Evolutionary conservation across 2,888 invertebrate genomes (phyloP).

Genomic region (Elysia crispata): DNA sequence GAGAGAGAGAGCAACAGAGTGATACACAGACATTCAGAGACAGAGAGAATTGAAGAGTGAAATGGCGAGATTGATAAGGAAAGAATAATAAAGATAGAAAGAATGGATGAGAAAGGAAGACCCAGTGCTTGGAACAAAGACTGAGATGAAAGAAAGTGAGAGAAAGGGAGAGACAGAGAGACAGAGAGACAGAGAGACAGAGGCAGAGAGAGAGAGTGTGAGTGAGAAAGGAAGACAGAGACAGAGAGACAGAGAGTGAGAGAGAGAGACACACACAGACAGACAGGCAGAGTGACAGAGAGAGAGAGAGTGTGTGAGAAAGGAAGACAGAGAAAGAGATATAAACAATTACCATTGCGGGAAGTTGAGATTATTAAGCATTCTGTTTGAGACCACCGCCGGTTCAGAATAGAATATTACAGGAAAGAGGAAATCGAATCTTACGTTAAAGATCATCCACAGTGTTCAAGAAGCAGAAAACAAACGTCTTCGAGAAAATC

Average conservation of each 20-base stretch:
- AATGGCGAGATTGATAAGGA: neutral
- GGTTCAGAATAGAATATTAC: too few species aligned
- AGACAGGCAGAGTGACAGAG: neutral
- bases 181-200: constrained; percentile 14
- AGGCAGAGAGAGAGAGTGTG: neutral
- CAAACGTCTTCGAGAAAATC: too few species aligned
- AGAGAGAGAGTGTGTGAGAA: neutral
- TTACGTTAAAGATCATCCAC: too few species aligned
- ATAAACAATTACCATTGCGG: neutral
- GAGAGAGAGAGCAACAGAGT: neutral
- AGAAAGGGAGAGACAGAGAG: constrained; percentile 6
- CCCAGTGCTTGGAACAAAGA: neutral
- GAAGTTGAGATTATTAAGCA: too few species aligned
- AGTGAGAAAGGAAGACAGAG: neutral
- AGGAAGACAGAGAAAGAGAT: neutral
- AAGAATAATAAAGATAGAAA: neutral
- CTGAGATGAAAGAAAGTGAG: constrained; percentile 13
- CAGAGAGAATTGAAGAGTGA: neutral
- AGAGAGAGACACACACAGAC: neutral
- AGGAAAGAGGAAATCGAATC: too few species aligned
- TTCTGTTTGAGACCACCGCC: too few species aligned
- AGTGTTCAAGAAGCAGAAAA: too few species aligned
- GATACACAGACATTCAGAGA: neutral
- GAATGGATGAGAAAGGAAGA: neutral
- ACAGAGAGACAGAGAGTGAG: constrained; percentile 13